Percentiles rank a stretch among this genome's conserved stretches.
Evolutionary conservation across 2,113 vertebrate genomes (phyloP).

Genomic region (Sylvilagus bachmani): DNA sequence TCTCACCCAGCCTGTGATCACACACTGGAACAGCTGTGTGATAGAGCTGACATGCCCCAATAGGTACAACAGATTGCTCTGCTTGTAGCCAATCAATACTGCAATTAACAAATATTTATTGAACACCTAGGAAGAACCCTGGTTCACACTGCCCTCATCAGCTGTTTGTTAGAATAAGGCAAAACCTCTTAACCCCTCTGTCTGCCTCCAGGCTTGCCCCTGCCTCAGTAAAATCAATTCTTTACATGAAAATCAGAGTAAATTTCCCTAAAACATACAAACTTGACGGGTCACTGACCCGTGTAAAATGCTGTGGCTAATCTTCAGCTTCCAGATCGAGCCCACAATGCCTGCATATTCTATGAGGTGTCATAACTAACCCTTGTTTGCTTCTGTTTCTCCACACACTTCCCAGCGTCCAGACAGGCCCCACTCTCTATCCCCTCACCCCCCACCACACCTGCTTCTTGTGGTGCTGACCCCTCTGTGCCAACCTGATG

Average conservation of each 20-base stretch:
- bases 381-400: background rate
- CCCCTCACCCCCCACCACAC: background rate
- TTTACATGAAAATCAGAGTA: conserved; percentile 41
- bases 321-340: background rate
- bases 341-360: background rate
- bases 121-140: conserved; percentile 48
- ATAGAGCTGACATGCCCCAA: conserved; percentile 62
- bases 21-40: background rate
- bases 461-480: background rate
- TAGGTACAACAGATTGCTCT: conserved; percentile 69
- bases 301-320: conserved; percentile 25
- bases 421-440: background rate
- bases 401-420: background rate
- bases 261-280: conserved; percentile 59
- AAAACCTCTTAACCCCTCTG: conserved; percentile 28
- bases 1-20: conserved; percentile 7
- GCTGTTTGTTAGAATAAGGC: conserved; percentile 41
- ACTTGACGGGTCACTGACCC: background rate
- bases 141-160: conserved; percentile 45
- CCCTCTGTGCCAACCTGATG: background rate
- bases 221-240: conserved; percentile 60
- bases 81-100: conserved; percentile 71
- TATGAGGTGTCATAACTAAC: background rate
- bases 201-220: conserved; percentile 42
- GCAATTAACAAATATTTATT: conserved; percentile 78